Evolutionary conservation across 1,140 invertebrate genomes (phyloP).

Genomic region (Rhyzopertha dominica): DNA sequence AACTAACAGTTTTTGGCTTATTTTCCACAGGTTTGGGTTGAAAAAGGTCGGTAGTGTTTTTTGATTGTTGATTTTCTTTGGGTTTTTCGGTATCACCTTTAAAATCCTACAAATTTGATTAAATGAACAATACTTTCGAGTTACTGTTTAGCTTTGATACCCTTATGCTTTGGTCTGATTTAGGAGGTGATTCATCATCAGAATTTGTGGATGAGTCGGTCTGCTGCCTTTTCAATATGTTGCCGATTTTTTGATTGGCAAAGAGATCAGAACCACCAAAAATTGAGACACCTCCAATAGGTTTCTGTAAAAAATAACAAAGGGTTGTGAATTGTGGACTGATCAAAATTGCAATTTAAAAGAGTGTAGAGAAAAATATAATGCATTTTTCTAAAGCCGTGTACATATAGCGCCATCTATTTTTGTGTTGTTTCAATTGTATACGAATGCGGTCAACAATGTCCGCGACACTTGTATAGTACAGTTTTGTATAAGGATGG

Average conservation of each 20-base stretch:
- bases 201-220: constrained; percentile 9
- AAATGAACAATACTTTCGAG: no score
- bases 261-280: constrained; percentile 44
- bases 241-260: constrained; percentile 24
- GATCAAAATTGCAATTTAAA: constrained; percentile 9
- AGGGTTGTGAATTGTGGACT: neutral
- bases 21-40: neutral
- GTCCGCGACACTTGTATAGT: no score
- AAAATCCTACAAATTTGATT: no score
- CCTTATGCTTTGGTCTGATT: no score
- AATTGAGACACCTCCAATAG: constrained; percentile 51
- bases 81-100: constrained; percentile 15
- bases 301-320: constrained; percentile 49
- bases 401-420: no score
- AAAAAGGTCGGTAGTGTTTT: neutral
- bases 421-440: no score
- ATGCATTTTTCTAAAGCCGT: no score
- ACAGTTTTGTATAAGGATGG: no score
- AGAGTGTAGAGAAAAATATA: constrained; percentile 5
- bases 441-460: no score
- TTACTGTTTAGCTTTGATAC: no score
- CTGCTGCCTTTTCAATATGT: constrained; percentile 24
- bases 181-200: constrained; percentile 12
- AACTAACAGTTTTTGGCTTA: constrained; percentile 30
- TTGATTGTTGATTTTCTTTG: constrained; percentile 7